These are phyloP conservation scores for Cyclina sinensis DNA, from an alignment of 1,140 invertebrate species.

Conservation along the genomic window DNA sequence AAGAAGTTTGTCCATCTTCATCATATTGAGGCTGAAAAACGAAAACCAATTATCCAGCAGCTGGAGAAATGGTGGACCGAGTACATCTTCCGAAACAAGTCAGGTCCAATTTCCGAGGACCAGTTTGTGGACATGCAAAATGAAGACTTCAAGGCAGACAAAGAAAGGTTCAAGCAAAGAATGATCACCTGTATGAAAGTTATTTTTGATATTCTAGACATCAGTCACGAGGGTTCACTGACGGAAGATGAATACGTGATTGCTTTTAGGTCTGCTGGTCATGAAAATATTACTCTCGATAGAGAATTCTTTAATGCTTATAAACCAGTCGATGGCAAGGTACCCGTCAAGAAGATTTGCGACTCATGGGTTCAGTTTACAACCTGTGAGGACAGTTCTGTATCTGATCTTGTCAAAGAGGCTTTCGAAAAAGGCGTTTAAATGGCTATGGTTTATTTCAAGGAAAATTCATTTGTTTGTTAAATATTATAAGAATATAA, in stretches of 20 bases:
- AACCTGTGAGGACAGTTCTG: neutral
- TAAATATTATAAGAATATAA: too few species aligned
- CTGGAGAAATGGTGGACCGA: neutral
- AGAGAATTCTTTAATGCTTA: neutral
- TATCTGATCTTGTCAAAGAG: neutral
- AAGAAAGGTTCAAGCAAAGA: neutral
- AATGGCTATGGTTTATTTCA: too few species aligned
- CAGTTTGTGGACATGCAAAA: conserved; percentile 8
- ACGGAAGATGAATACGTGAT: neutral
- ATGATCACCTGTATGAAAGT: neutral
- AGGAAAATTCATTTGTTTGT: too few species aligned
- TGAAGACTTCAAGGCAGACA: neutral
- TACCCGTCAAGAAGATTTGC: neutral
- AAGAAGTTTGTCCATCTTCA: neutral
- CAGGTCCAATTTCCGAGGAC: neutral
- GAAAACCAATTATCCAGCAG: neutral
- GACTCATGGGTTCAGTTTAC: neutral
- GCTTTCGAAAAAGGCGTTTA: neutral
- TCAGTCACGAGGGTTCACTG: neutral
- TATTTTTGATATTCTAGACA: neutral
- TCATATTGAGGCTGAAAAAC: neutral
- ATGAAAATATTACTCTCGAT: neutral
- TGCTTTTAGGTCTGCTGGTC: neutral
- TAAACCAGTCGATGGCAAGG: neutral
- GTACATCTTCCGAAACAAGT: neutral